phyloP scores from a whole-genome alignment of 2,113 vertebrate genomes.

The Erythrocebus patas region DNA sequence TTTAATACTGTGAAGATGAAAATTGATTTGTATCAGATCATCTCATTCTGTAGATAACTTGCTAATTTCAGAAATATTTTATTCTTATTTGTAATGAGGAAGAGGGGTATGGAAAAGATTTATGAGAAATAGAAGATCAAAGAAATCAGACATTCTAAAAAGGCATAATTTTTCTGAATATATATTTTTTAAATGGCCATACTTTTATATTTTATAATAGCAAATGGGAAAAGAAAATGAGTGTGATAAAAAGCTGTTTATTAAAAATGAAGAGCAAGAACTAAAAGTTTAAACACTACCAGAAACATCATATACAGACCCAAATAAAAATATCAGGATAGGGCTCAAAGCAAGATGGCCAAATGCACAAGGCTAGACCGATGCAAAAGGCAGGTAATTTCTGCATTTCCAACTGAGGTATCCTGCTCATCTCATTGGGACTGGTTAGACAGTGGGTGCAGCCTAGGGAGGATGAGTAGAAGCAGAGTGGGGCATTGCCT shows the following conservation, averaged over 20 bases:
- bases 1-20: conserved; percentile 57
- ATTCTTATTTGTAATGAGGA: conserved; percentile 47
- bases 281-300: background rate
- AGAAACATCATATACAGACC: background rate
- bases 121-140: background rate
- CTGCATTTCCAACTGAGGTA: too few relatives aligned
- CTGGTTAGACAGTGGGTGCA: too few relatives aligned
- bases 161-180: background rate
- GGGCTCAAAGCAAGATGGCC: too few relatives aligned
- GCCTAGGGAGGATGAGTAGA: too few relatives aligned
- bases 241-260: background rate
- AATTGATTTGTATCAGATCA: conserved; percentile 56
- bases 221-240: conserved; percentile 24
- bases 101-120: conserved; percentile 12
- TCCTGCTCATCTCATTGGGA: too few relatives aligned
- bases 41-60: conserved; percentile 29
- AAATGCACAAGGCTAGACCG: too few relatives aligned
- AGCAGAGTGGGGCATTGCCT: too few relatives aligned
- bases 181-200: background rate
- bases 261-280: background rate
- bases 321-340: conserved; percentile 65
- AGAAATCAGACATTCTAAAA: background rate
- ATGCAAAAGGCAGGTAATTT: too few relatives aligned
- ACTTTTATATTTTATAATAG: background rate
- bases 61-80: conserved; percentile 44